A percentile compares a stretch with the other conserved stretches of the same genome.
These are phyloP conservation scores for Allolobophora icterica DNA, from an alignment of 2,888 invertebrate species.

Conservation along the genomic window DNA sequence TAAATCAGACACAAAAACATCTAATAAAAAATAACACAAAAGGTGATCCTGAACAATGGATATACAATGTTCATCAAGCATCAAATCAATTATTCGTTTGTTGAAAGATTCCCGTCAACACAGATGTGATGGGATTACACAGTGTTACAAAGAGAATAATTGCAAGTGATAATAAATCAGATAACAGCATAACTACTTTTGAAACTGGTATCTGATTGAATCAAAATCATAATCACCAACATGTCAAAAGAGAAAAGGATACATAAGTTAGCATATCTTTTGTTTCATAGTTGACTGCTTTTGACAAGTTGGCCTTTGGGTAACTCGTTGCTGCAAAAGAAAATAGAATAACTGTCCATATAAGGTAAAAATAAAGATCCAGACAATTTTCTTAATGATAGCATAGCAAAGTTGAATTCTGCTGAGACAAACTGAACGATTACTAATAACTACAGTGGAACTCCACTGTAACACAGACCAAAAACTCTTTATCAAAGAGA, in stretches of 20 bases:
- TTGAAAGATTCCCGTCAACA: no score
- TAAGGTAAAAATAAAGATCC: neutral
- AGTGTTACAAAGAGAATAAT: no score
- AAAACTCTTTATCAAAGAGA: no score
- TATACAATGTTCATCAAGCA: neutral
- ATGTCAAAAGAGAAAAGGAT: slow-evolving; percentile 55
- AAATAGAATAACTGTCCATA: neutral
- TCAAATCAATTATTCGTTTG: no score
- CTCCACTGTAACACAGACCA: no score
- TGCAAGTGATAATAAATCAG: no score
- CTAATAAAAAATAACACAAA: no score
- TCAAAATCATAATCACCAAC: neutral
- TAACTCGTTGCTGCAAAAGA: slow-evolving; percentile 64
- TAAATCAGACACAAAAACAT: no score
- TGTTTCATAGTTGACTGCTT: slow-evolving; percentile 66
- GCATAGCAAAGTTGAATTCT: neutral
- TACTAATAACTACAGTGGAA: neutral
- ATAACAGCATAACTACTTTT: no score
- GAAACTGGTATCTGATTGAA: neutral
- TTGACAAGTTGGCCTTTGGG: slow-evolving; percentile 64
- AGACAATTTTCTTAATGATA: neutral
- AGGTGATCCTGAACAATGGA: no score
- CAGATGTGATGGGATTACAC: no score
- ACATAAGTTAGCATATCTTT: slow-evolving; percentile 65
- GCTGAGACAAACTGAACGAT: neutral